Conservation (phyloP, 2,797 vertebrate species). For the Poecilia velifera region DNA sequence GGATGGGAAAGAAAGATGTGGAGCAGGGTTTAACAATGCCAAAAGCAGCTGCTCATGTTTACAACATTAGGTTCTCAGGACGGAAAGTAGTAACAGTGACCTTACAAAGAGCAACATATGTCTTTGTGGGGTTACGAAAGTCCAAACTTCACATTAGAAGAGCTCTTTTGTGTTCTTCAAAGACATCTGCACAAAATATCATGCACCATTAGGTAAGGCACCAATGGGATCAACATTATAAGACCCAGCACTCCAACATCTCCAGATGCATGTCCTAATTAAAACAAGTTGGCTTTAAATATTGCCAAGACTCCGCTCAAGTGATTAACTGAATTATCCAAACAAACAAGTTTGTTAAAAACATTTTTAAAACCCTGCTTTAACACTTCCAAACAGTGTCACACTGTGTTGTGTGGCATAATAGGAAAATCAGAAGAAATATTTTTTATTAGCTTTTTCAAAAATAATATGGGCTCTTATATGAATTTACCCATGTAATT, state of each 20-base stretch:
- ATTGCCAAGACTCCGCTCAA: background rate
- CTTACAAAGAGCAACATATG: slow-evolving; percentile 24
- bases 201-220: background rate
- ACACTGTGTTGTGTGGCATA: background rate
- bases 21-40: slow-evolving; percentile 55
- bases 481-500: background rate
- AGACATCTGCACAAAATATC: slow-evolving; percentile 13
- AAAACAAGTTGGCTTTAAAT: background rate
- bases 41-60: slow-evolving; percentile 39
- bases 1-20: slow-evolving; percentile 44
- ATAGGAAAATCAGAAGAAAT: background rate
- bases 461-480: background rate
- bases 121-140: slow-evolving; percentile 7
- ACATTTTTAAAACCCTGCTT: background rate
- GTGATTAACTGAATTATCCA: background rate
- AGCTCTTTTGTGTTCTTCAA: background rate
- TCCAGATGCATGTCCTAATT: background rate
- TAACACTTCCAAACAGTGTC: background rate
- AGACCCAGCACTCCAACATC: background rate
- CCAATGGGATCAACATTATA: background rate
- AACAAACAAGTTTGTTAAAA: background rate
- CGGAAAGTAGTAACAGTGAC: slow-evolving; percentile 49
- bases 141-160: background rate
- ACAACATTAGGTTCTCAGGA: slow-evolving; percentile 42
- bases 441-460: background rate